Conservation (phyloP, 1,140 invertebrate species). For the Diabrotica virgifera region DNA sequence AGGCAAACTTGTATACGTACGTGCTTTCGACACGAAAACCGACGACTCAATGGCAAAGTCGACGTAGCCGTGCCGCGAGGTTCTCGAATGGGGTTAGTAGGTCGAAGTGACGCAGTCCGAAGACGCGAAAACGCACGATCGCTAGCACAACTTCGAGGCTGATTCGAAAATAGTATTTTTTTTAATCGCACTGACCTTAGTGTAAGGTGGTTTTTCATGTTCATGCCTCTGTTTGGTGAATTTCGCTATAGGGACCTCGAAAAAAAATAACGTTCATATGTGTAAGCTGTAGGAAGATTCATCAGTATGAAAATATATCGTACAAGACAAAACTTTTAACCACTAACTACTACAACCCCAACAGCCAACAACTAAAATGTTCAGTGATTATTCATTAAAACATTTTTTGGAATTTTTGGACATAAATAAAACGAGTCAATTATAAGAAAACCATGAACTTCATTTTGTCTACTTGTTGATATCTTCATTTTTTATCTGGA, state of each 20-base stretch:
- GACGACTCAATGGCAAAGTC: slow-evolving; percentile 42
- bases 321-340: no score
- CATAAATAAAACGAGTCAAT: no score
- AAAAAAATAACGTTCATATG: slow-evolving; percentile 4
- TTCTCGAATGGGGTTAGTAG: slow-evolving; percentile 47
- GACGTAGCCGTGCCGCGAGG: slow-evolving; percentile 38
- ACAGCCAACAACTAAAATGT: no score
- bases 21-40: slow-evolving; percentile 28
- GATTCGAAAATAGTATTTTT: slow-evolving; percentile 34
- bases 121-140: slow-evolving; percentile 39
- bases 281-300: no score
- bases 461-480: no score
- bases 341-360: no score
- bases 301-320: no score
- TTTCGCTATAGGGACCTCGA: slow-evolving; percentile 14
- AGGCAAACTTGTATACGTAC: slow-evolving; percentile 1
- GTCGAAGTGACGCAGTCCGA: slow-evolving; percentile 43
- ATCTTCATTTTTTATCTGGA: no score
- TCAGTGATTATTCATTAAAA: no score
- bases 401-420: no score
- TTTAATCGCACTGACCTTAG: slow-evolving; percentile 24
- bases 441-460: no score
- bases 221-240: slow-evolving; percentile 13
- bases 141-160: slow-evolving; percentile 35
- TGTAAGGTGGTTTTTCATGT: slow-evolving; percentile 24